phyloP scores from a whole-genome alignment of 1,140 invertebrate genomes.

The Anastatus disparis region DNA sequence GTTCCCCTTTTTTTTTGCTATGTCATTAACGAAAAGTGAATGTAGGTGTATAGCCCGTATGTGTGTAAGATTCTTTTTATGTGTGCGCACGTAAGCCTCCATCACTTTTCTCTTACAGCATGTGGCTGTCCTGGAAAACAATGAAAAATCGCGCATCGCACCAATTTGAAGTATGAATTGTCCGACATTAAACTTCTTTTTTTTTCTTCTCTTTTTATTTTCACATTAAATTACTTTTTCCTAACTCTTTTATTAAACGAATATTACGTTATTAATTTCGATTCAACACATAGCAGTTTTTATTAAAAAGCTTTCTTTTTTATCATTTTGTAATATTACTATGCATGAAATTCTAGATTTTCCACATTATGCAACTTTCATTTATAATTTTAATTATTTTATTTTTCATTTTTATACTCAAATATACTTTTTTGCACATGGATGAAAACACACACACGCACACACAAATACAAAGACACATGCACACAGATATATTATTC shows the following conservation, averaged over 20 bases:
- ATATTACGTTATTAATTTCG: not conserved
- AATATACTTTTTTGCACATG: too few relatives aligned
- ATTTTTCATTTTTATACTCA: too few relatives aligned
- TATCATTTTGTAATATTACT: too few relatives aligned
- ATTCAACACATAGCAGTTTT: too few relatives aligned
- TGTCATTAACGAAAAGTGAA: conserved; percentile 18
- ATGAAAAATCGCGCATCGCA: conserved; percentile 11
- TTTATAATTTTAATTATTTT: too few relatives aligned
- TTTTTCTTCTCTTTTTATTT: not conserved
- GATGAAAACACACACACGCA: too few relatives aligned
- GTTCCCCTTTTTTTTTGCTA: conserved; percentile 2
- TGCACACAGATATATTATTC: too few relatives aligned
- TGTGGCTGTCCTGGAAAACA: not conserved
- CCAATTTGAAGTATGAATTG: conserved; percentile 10
- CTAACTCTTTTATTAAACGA: not conserved
- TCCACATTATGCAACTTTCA: too few relatives aligned
- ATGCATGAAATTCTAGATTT: too few relatives aligned
- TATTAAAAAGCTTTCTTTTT: too few relatives aligned
- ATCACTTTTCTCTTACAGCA: not conserved
- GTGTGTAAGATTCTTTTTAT: too few relatives aligned
- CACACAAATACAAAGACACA: too few relatives aligned
- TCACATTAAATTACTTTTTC: not conserved
- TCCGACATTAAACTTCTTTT: not conserved
- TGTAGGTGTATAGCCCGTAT: not conserved
- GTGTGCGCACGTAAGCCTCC: not conserved